These are phyloP conservation scores for Tauraco hartlaubi DNA, from an alignment of 2,797 vertebrate species.

Conservation along the genomic window DNA sequence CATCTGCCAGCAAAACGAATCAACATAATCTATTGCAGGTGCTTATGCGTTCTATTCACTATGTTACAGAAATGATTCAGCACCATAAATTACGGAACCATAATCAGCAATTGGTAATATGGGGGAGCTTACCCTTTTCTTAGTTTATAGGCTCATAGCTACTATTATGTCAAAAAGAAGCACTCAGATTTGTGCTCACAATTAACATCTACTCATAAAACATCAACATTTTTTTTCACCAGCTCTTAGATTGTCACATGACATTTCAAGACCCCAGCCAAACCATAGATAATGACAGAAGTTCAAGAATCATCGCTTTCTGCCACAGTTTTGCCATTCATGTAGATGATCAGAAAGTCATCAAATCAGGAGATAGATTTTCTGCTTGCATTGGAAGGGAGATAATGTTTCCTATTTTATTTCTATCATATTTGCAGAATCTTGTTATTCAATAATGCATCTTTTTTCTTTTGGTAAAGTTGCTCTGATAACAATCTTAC, in stretches of 20 bases:
- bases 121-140: background rate
- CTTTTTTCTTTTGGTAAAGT: background rate
- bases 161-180: background rate
- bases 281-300: background rate
- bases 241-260: background rate
- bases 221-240: background rate
- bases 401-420: background rate
- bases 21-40: slow-evolving; percentile 60
- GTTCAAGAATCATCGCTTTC: background rate
- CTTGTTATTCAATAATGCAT: background rate
- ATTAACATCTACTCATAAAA: slow-evolving; percentile 27
- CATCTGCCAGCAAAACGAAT: slow-evolving; percentile 62
- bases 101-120: background rate
- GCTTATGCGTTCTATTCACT: background rate
- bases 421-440: background rate
- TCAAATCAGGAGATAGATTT: background rate
- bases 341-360: background rate
- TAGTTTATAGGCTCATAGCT: background rate
- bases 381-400: background rate
- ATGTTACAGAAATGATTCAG: slow-evolving; percentile 10
- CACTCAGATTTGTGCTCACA: background rate
- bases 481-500: background rate
- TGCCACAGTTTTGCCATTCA: background rate
- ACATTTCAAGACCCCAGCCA: background rate
- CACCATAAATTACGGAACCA: slow-evolving; percentile 39